Base-by-base conservation (phyloP, 2,888 invertebrate species). In the Heliconius hortense region DNA sequence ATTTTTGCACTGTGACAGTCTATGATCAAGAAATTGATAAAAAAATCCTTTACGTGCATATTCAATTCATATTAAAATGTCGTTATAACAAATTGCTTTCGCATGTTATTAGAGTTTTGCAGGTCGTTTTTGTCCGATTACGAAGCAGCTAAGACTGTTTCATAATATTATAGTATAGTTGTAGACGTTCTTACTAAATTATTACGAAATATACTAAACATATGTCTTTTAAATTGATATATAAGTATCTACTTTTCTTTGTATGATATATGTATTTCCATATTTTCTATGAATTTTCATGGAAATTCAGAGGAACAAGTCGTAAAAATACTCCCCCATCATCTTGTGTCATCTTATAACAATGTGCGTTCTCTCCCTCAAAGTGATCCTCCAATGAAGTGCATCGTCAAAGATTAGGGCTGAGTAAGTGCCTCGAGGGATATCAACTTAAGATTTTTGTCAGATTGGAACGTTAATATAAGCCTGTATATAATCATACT, bases 401-500 rank as follows among this genome's bases (percentile, higher is more conserved):
- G 70, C 76, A 59, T 73, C 70, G 35, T 73, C 63, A 76, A 48
- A 76, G 71, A 71, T 70, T 75, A 66, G 76, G 73, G 76, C 66
- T 56, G 67, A 48, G 21, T 67, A 67, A 76, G 78, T 72, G 73
- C 76, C 76, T 76, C 68, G 75, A 56, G 76, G 68, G 76, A 73
- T 73, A 73, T 60, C 71, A 62, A 76, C 73, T 69, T 31, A 31
- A n/a, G 56, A 69, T 56, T 69, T 68, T 69, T 56, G 24, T 24
- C 24, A 26, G 24, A 66, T 43, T 66, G 8, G 11, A n/a, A 21
- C 15, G 43, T 43, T 43, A 43, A 15, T 15, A 43, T 43, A 43
- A 43, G 10, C 8, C 31, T 8, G 1, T 35, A 35, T 35, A 35
- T 0, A 35, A 1, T 35, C 8, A 35, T 8, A 8, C 43, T 15